Conservation (phyloP, 2,888 invertebrate genomes). For the Lasioglossum lativentre region DNA sequence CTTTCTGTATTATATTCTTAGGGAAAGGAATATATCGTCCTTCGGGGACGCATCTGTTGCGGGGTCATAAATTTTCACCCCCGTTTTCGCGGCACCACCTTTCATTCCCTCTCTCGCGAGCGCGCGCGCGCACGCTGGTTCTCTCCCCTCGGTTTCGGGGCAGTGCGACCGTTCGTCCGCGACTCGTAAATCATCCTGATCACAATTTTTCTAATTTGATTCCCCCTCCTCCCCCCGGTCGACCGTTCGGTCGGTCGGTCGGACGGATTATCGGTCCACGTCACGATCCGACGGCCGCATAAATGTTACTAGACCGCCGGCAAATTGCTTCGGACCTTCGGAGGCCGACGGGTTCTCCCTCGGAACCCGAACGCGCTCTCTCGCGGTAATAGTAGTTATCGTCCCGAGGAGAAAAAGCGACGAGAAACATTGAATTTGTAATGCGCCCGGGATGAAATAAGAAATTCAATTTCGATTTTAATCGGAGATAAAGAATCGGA, state of each 20-base stretch:
- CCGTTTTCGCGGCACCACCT: conserved; percentile 53
- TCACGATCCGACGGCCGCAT: conserved; percentile 44
- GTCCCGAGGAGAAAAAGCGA: background rate
- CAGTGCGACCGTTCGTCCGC: conserved; percentile 43
- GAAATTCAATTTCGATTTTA: conserved; percentile 16
- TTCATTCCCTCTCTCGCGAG: conserved; percentile 37
- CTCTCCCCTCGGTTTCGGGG: background rate
- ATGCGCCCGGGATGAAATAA: background rate
- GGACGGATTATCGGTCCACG: conserved; percentile 59
- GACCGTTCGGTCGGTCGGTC: conserved; percentile 13
- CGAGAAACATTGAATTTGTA: background rate
- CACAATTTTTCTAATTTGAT: conserved; percentile 69
- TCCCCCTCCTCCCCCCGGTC: background rate
- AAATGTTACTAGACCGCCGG: conserved; percentile 33
- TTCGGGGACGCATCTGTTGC: conserved; percentile 74
- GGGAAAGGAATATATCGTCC: conserved; percentile 72
- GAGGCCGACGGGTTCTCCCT: background rate
- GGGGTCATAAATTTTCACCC: conserved; percentile 70
- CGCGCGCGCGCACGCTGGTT: background rate
- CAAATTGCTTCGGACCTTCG: conserved; percentile 44
- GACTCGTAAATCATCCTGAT: conserved; percentile 68
- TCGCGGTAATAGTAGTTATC: conserved; percentile 7
- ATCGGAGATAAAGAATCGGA: background rate
- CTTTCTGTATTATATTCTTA: conserved; percentile 62
- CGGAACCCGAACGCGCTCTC: background rate